Percentiles rank a stretch among this genome's conserved stretches.
phyloP scores from a whole-genome alignment of 30 jellyfish, hydroid and myxozoan species.

The Turritopsis rubra region DNA sequence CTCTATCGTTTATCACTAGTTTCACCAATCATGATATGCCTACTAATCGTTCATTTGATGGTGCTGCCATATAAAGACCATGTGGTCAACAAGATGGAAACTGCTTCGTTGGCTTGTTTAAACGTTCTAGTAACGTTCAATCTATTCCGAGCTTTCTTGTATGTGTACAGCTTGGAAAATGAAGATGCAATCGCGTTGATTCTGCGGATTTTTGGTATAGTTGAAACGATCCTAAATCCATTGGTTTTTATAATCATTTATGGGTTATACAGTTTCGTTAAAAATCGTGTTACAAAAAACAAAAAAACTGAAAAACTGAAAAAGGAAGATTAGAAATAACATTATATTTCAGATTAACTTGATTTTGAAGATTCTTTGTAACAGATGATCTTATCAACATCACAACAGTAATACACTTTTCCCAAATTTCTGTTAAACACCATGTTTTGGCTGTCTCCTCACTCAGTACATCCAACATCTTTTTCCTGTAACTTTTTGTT shows the following conservation, averaged over 20 bases:
- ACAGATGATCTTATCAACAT: too few relatives aligned
- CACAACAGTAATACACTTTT: too few relatives aligned
- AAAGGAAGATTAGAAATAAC: background rate
- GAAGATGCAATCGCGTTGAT: background rate
- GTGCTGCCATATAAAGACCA: background rate
- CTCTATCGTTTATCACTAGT: background rate
- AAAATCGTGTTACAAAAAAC: background rate
- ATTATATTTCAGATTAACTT: too few relatives aligned
- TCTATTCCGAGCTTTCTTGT: slow-evolving; percentile 6
- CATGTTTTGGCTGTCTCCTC: too few relatives aligned
- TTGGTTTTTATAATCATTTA: background rate
- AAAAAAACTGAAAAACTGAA: background rate
- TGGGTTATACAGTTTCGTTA: background rate
- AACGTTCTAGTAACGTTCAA: background rate
- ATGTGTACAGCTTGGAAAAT: slow-evolving; percentile 1
- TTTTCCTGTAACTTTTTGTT: too few relatives aligned
- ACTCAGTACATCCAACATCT: too few relatives aligned
- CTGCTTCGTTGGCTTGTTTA: background rate
- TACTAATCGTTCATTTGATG: background rate
- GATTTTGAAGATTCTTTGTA: too few relatives aligned
- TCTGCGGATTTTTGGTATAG: background rate
- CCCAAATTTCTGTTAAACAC: too few relatives aligned
- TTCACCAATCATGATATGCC: background rate
- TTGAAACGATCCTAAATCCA: background rate
- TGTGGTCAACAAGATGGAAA: background rate